Evolutionary conservation across 2,113 vertebrate genomes (phyloP).

Genomic region (Acrocephalus arundinaceus): DNA sequence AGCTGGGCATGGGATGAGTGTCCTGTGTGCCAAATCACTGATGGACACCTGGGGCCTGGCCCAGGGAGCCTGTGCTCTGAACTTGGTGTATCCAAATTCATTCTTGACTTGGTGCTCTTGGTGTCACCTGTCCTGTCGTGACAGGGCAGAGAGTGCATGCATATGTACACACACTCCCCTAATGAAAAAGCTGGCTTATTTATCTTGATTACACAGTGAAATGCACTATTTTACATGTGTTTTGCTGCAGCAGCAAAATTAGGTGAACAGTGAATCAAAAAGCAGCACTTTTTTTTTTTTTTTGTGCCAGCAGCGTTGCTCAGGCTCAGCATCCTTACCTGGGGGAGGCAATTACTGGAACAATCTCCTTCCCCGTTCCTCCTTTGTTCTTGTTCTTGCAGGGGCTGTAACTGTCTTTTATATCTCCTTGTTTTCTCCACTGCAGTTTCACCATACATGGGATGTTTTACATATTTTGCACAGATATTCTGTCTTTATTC

Average conservation of each 20-base stretch:
- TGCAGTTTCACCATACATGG: not conserved
- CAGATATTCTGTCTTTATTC: not conserved
- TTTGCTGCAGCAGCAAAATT: conserved; percentile 28
- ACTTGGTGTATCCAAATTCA: not conserved
- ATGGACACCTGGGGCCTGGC: not conserved
- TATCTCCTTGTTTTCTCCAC: not conserved
- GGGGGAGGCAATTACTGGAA: conserved; percentile 67
- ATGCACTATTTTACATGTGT: not conserved
- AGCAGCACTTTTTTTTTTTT: not conserved
- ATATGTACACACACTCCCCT: too few species aligned
- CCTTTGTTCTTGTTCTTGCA: conserved; percentile 62
- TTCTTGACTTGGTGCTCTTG: not conserved
- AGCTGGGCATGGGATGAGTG: not conserved
- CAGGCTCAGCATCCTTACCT: conserved; percentile 41
- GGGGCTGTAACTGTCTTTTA: conserved; percentile 41
- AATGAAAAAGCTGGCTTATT: not conserved
- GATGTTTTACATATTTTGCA: not conserved
- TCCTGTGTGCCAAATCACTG: not conserved
- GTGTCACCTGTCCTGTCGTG: accelerated
- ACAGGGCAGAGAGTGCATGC: not conserved
- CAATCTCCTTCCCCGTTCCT: conserved; percentile 25
- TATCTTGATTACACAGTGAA: not conserved
- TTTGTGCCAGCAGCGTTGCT: not conserved
- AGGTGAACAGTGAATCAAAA: not conserved
- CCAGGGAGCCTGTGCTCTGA: not conserved